Percentiles rank a stretch among this genome's conserved stretches.
Conservation (phyloP, 1,140 invertebrate species). For the Hyphantria cunea region DNA sequence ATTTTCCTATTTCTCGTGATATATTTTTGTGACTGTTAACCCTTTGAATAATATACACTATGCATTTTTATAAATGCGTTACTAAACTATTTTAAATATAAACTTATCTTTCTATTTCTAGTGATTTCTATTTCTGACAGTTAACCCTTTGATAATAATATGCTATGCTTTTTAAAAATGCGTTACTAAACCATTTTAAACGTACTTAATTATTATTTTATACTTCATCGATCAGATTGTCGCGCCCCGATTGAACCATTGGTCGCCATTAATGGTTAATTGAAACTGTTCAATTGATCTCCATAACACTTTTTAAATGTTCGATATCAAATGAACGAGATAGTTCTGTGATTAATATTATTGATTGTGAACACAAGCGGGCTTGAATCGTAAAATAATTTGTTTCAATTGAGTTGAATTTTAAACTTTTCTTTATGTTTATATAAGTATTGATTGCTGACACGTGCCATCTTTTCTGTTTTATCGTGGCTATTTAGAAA, state of each 20-base stretch:
- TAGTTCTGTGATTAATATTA: conserved; percentile 65
- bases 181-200: conserved; percentile 5
- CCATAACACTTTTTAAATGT: conserved; percentile 73
- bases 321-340: conserved; percentile 63
- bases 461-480: neutral
- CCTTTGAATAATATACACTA: too few relatives aligned
- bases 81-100: too few relatives aligned
- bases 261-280: conserved; percentile 69
- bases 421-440: conserved; percentile 42
- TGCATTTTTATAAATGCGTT: too few relatives aligned
- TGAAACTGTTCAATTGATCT: conserved; percentile 73
- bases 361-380: conserved; percentile 61
- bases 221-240: conserved; percentile 51
- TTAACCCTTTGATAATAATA: too few relatives aligned
- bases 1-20: too few relatives aligned
- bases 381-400: conserved; percentile 70
- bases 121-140: too few relatives aligned
- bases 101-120: too few relatives aligned
- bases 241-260: conserved; percentile 64
- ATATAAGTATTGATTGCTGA: conserved; percentile 27
- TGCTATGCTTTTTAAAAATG: neutral
- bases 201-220: neutral
- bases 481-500: neutral
- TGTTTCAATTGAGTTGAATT: conserved; percentile 70
- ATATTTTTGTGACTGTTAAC: too few relatives aligned